Base-by-base conservation (phyloP, 2,113 vertebrate species). In the Scatophagus argus region DNA sequence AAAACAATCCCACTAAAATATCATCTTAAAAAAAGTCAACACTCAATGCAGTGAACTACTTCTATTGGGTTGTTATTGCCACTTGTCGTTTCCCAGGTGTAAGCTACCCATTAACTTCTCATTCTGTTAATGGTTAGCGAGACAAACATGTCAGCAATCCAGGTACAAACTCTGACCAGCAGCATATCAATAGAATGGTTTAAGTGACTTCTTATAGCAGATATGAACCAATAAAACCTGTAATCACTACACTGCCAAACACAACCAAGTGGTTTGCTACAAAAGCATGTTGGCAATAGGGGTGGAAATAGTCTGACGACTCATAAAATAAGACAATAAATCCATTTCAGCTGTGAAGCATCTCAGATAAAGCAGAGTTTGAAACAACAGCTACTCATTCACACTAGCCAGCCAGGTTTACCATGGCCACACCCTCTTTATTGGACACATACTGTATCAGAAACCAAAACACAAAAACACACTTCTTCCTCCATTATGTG, bases 121-220 rank as follows among this genome's bases (percentile, higher is more conserved):
- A 59, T 72, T 83, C 77, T 74, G 91, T 90, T 87, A 89, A 91
- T 85, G 79, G 71, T 90, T 87, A 81, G 71, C 43, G 0, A 67
- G 70, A 84, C 74, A 82, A 87, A 88, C 86, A 88, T 86, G 86
- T 89, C 88, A 90, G 88, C 80, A 87, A 78, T 73, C 84, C 65
- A 62, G 80, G 82, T 72, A 77, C 76, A 93, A 89, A 92, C 82
- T 86, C 72, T 74, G 75, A 87, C 58, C 66, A 29, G 64, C 43
- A 72, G 67, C 81, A 72, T 39, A 55, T 91, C 82, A 82, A 74
- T 82, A 49, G 63, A 60, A 54, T 11, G 5, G 43, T 81, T 79
- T 49, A 68, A 56, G 46, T 49, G 54, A 74, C 81, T 74, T 75
- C 46, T 83, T 56, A 5, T 5, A 72, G 71, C 49, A 46, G 69